These are phyloP conservation scores for Salpingus planirostris DNA, from an alignment of 2,888 invertebrate species.

Conservation along the genomic window DNA sequence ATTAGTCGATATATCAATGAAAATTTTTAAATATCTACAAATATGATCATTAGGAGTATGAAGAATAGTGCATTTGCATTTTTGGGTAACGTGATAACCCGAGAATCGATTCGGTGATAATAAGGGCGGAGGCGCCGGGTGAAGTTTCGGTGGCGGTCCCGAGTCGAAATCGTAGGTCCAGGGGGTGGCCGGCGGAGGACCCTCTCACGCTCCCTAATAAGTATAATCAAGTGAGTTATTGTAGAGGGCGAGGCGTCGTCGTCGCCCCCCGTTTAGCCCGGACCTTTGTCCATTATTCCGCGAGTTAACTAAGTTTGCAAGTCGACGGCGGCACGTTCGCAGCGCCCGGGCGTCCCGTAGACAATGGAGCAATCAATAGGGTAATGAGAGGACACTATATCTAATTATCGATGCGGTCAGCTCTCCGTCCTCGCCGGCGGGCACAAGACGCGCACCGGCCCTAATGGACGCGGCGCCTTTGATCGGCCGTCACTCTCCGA, in stretches of 20 bases:
- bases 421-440: slow-evolving; percentile 26
- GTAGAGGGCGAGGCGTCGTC: slow-evolving; percentile 18
- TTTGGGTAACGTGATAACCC: too few relatives aligned
- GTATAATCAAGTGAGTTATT: slow-evolving; percentile 25
- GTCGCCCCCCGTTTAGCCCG: slow-evolving; percentile 17
- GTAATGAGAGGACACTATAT: slow-evolving; percentile 45
- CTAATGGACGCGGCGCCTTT: slow-evolving; percentile 16
- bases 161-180: too few relatives aligned
- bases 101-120: too few relatives aligned
- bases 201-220: slow-evolving; percentile 3
- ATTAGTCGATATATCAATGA: too few relatives aligned
- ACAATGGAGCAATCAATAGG: slow-evolving; percentile 46
- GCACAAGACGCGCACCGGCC: slow-evolving; percentile 12
- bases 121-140: too few relatives aligned
- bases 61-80: too few relatives aligned
- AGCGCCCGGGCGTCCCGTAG: slow-evolving; percentile 29
- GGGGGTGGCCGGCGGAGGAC: not conserved
- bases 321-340: slow-evolving; percentile 34
- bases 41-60: too few relatives aligned
- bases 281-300: slow-evolving; percentile 38
- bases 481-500: slow-evolving; percentile 7
- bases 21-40: too few relatives aligned
- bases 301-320: slow-evolving; percentile 37
- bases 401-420: slow-evolving; percentile 41
- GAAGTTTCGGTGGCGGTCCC: too few relatives aligned